A percentile compares a stretch with the other conserved stretches of the same genome.
These are phyloP conservation scores for Acleris cristana DNA, from an alignment of 2,888 invertebrate species.

Conservation along the genomic window DNA sequence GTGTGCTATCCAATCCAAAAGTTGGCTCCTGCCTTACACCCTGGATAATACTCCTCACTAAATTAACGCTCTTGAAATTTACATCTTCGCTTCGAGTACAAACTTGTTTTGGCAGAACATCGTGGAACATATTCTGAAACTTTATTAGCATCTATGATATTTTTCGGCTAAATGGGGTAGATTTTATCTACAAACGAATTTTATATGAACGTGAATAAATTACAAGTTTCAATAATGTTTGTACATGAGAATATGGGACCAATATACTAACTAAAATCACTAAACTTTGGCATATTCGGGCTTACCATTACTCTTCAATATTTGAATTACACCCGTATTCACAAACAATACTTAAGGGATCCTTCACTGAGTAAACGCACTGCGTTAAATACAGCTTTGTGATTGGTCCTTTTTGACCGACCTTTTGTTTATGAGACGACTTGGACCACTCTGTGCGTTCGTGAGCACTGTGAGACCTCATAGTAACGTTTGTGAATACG, in stretches of 20 bases:
- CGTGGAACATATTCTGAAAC: background rate
- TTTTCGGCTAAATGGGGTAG: conserved; percentile 19
- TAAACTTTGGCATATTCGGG: conserved; percentile 2
- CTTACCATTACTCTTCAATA: background rate
- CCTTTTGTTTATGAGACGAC: no score
- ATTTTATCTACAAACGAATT: conserved; percentile 2
- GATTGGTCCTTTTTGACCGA: no score
- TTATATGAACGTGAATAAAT: conserved; percentile 5
- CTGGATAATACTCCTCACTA: conserved; percentile 15
- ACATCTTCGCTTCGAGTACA: conserved; percentile 3
- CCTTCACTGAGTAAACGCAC: no score
- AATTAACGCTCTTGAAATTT: conserved; percentile 17
- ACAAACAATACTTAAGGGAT: no score
- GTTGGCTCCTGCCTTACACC: conserved; percentile 23
- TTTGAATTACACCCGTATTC: no score
- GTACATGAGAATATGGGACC: background rate
- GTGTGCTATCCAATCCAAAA: conserved; percentile 20
- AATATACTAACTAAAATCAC: conserved; percentile 5
- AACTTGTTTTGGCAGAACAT: conserved; percentile 8
- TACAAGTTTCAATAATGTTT: conserved; percentile 9
- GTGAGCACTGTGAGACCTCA: no score
- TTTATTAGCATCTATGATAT: conserved; percentile 9
- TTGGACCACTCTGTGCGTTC: no score
- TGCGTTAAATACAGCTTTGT: no score
- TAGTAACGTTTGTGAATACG: no score